Evolutionary conservation across 2,888 invertebrate genomes (phyloP), one percentile per base, ranked within the genome.

Genomic region (Conomelus anceps): DNA sequence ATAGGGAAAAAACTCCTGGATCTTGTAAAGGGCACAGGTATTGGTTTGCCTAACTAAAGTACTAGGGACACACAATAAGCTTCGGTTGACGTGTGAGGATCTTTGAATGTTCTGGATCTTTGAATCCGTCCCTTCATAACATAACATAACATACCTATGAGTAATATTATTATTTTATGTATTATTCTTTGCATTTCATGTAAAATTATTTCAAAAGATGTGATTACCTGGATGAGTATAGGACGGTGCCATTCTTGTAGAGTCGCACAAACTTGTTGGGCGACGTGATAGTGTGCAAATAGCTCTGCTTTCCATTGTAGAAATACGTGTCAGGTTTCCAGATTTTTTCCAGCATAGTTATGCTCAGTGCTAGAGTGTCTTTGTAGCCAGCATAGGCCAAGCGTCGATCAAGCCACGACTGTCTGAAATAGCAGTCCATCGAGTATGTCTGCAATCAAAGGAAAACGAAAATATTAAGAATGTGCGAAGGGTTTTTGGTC

Each of bases 281-380:
- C 22, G 98, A 98, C 0, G 99, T 99, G 91, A 99, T 98, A 29
- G 98, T 98, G 93, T 99, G 99, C 87, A 99, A 97, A 92, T 98
- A 98, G n/a, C 98, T 98, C 92, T 98, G 96, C 93, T 98, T 98
- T 23, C 98, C 98, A 93, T 99, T 99, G 93, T 98, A 97, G 93
- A 99, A 98, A 93, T 97, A 99, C 0, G 99, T 99, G 94, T 99
- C 99, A 0, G 99, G 99, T 91, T 98, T 95, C 99, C 99, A 99
- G 92, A 99, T 98, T 92, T 97, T 95, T 93, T 98, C 98, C 92
- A 98, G 94, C 98, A 98, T 98, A 94, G 97, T 98, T 92, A 98
- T 98, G 92, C 97, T 98, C 63, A 98, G 94, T 41, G 97, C 98
- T 89, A 98, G 94, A 85, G 97, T 97, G 92, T 97, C 96, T 91